These are phyloP conservation scores for Nothobranchius kuhntae DNA, from an alignment of 2,113 vertebrate genomes.

Conservation along the genomic window DNA sequence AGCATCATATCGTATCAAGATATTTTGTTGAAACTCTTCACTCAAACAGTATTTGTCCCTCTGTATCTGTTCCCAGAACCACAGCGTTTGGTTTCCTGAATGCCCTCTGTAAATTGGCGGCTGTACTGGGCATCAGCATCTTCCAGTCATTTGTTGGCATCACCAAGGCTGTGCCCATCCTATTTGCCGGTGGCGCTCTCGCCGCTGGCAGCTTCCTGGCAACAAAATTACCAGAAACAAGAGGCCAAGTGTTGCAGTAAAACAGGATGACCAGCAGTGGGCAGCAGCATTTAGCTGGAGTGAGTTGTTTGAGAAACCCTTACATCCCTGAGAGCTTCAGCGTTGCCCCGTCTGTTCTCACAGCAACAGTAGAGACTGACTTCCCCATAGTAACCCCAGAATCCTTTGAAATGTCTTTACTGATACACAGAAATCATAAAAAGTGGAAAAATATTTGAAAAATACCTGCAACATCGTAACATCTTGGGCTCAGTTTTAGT, in stretches of 20 bases:
- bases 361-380: constrained; percentile 56
- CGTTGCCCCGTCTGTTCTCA: constrained; percentile 46
- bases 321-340: constrained; percentile 64
- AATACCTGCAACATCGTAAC: constrained; percentile 13
- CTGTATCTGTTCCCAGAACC: constrained; percentile 75
- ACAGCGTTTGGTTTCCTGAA: constrained; percentile 97
- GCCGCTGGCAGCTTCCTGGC: constrained; percentile 92
- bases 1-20: too few species aligned
- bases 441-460: constrained; percentile 29
- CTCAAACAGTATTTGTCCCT: not conserved
- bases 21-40: too few species aligned
- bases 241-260: constrained; percentile 94
- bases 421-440: constrained; percentile 31
- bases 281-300: constrained; percentile 59
- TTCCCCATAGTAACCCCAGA: constrained; percentile 66
- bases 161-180: constrained; percentile 92
- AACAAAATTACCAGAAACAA: constrained; percentile 91
- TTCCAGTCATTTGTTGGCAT: constrained; percentile 96
- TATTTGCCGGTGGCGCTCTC: constrained; percentile 88
- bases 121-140: constrained; percentile 95
- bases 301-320: constrained; percentile 56
- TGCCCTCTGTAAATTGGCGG: constrained; percentile 91
- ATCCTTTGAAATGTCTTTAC: constrained; percentile 65
- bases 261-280: constrained; percentile 44
- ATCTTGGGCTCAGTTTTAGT: constrained; percentile 17